phyloP scores from a whole-genome alignment of 2,113 vertebrate genomes.

The Pluvianellus socialis region DNA sequence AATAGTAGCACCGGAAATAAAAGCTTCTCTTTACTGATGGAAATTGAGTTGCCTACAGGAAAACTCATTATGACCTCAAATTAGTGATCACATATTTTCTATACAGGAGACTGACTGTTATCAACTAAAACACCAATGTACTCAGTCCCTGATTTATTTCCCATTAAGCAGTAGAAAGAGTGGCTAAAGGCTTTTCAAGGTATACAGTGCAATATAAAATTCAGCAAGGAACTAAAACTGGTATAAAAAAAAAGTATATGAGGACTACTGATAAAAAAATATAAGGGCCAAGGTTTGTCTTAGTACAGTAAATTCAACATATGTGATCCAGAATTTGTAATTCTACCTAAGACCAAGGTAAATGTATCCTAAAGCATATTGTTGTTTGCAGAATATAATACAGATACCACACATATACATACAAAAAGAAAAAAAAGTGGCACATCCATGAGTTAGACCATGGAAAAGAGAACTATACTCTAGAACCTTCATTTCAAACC shows the following conservation, averaged over 20 bases:
- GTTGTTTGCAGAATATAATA: neutral
- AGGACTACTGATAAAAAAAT: neutral
- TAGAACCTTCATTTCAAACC: neutral
- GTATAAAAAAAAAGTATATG: neutral
- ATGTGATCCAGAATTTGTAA: neutral
- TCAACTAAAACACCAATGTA: slow-evolving; percentile 1
- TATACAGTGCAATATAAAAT: slow-evolving; percentile 3
- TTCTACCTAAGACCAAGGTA: neutral
- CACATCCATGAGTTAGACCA: neutral
- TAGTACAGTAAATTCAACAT: neutral
- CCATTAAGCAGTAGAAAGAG: neutral
- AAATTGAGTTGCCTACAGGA: neutral
- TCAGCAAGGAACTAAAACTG: neutral
- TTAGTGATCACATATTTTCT: slow-evolving; percentile 15
- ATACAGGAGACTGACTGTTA: neutral
- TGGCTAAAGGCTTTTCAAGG: neutral
- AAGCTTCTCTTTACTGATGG: neutral
- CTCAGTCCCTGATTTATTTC: neutral
- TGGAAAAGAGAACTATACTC: neutral
- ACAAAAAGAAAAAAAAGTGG: too few relatives aligned
- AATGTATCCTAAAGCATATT: neutral
- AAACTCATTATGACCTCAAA: slow-evolving; percentile 19
- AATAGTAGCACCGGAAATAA: neutral
- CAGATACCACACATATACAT: neutral
- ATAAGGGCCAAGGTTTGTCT: neutral